Percentiles rank a stretch among this genome's conserved stretches.
These are phyloP conservation scores for Malurus alboscapulatus DNA, from an alignment of 2,113 vertebrate genomes.

Conservation along the genomic window DNA sequence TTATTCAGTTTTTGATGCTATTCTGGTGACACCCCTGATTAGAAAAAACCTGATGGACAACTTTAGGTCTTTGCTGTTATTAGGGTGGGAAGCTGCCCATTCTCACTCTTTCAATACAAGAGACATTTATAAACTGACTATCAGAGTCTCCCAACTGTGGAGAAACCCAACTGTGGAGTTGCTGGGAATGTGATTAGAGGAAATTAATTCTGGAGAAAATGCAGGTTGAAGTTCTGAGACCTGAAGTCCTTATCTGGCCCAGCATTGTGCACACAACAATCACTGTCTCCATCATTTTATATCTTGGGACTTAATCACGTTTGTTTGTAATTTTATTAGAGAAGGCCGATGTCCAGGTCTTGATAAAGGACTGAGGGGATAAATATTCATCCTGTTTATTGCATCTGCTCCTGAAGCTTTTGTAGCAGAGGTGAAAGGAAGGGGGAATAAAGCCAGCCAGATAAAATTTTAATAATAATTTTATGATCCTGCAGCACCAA, in stretches of 20 bases:
- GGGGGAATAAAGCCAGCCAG: neutral
- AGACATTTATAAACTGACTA: neutral
- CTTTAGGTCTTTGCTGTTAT: neutral
- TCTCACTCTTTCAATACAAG: neutral
- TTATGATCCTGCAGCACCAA: neutral
- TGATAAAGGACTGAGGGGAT: conserved; percentile 47
- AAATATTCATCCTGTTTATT: conserved; percentile 48
- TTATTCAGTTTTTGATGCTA: neutral
- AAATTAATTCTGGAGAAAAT: conserved; percentile 56
- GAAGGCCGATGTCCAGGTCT: neutral
- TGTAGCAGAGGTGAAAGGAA: neutral
- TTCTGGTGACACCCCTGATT: neutral
- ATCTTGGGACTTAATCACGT: neutral
- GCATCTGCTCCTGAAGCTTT: neutral
- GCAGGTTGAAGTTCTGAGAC: neutral
- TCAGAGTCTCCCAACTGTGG: neutral
- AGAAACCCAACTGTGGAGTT: neutral
- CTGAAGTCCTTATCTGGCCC: neutral
- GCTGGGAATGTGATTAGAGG: conserved; percentile 12
- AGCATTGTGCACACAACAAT: neutral
- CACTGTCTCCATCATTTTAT: neutral
- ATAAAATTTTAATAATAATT: neutral
- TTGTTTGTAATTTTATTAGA: conserved; percentile 11
- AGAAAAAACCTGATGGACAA: neutral
- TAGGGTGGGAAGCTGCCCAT: neutral